Evolutionary conservation across 2,113 vertebrate genomes (phyloP).

Genomic region (Poicephalus gulielmi): DNA sequence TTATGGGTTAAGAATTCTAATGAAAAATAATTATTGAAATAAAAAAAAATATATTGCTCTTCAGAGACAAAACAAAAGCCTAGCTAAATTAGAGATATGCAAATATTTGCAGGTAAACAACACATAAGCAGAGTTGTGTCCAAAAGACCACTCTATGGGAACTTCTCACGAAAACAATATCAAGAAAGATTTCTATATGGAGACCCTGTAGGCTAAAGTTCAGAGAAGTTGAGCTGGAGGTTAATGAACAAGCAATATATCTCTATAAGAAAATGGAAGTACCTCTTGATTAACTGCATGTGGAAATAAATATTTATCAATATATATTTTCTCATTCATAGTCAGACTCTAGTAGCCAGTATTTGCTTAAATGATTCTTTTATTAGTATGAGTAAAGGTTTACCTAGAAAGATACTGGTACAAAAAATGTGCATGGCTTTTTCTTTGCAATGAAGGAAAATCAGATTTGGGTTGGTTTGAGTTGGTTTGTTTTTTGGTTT

Average conservation of each 20-base stretch:
- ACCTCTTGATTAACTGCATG: background rate
- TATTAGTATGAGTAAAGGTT: background rate
- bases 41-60: background rate
- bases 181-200: background rate
- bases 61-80: background rate
- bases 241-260: background rate
- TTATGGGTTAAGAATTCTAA: background rate
- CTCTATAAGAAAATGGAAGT: background rate
- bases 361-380: background rate
- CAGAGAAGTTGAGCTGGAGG: background rate
- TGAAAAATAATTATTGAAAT: background rate
- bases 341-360: background rate
- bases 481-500: too few species aligned
- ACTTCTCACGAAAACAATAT: background rate
- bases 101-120: background rate
- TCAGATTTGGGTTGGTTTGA: background rate
- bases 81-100: background rate
- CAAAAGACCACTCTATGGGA: background rate
- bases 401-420: background rate
- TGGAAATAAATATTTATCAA: background rate
- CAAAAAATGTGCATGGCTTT: background rate
- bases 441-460: background rate
- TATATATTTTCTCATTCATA: background rate
- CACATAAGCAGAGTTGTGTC: background rate
- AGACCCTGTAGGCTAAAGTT: background rate